Evolutionary conservation across 2,797 vertebrate genomes (phyloP), one percentile per base, ranked within the genome.

Genomic region (Pachyuromys duprasi): DNA sequence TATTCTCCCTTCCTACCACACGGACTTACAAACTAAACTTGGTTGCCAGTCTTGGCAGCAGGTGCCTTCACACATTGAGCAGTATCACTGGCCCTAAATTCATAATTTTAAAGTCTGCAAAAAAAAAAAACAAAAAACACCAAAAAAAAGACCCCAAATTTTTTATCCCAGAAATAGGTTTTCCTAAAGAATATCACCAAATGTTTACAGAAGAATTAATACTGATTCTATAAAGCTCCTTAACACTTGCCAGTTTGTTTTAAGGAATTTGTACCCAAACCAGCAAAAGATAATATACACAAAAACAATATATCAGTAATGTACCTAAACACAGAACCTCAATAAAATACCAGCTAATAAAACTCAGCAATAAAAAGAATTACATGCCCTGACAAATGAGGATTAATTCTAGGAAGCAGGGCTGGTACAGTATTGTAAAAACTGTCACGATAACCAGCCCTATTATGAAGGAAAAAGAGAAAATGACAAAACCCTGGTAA

Each of bases 171-270:
- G 24, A 82, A 28, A 78, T 36, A 14, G 24, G 13, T 82, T 70
- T 83, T 92, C 57, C 53, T 69, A 28, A 55, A 78, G 39, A 86
- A 79, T 45, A 93, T 57, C 74, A 39, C 20, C n/a, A 63, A 78
- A 65, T 24, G 33, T 83, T 95, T 83, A 70, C 76, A 80, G 65
- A 94, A 82, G 39, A 95, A 95, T 92, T 78, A 78, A 76, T 2
- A 75, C 15, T 8, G 74, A 33, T 55, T 93, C 55, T 90, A 36
- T 1, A 82, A 89, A 67, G 63, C 15, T 95, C 33, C 93, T 90
- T 31, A 89, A 63, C 28, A 45, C 18, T 31, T 88, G 72, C 3
- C 2, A n/a, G 28, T 53, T 95, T 24, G 83, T 55, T 91, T 94
- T 76, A 12, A 55, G 28, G 79, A 79, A n/a, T 26, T 89, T 63